phyloP scores from a whole-genome alignment of 2,888 invertebrate species.

The Drosophila kanekoi region DNA sequence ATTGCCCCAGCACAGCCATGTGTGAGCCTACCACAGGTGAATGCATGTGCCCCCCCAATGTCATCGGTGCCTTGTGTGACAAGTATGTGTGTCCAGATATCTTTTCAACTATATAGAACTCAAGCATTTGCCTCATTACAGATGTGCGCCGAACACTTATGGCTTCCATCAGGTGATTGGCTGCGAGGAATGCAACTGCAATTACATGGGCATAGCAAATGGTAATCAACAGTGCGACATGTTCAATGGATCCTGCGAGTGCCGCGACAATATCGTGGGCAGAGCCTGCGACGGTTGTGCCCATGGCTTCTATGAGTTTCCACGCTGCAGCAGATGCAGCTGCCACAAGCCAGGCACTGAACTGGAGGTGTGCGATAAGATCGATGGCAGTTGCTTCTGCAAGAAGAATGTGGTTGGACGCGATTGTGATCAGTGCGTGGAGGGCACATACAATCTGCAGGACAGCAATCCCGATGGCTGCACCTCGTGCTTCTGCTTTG shows the following conservation, averaged over 20 bases:
- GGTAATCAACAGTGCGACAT: constrained; percentile 95
- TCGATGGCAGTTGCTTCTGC: constrained; percentile 89
- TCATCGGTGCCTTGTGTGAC: constrained; percentile 95
- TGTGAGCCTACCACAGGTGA: constrained; percentile 91
- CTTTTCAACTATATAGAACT: not conserved
- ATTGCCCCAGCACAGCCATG: constrained; percentile 93
- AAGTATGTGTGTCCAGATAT: constrained; percentile 79
- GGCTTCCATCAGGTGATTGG: constrained; percentile 97
- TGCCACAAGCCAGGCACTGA: constrained; percentile 94
- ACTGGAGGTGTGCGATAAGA: constrained; percentile 94
- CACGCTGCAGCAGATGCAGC: constrained; percentile 93
- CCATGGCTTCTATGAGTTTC: constrained; percentile 94
- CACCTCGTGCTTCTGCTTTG: constrained; percentile 98
- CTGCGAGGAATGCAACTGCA: constrained; percentile 97
- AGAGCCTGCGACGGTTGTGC: constrained; percentile 95
- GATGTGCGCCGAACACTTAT: constrained; percentile 94
- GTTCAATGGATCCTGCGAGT: constrained; percentile 93
- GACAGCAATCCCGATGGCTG: constrained; percentile 94
- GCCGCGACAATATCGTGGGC: constrained; percentile 94
- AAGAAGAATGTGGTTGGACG: constrained; percentile 90
- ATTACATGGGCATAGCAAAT: constrained; percentile 91
- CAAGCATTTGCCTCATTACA: not conserved
- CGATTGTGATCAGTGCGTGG: constrained; percentile 93
- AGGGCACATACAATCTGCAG: constrained; percentile 96
- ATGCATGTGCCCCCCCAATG: constrained; percentile 96